Evolutionary conservation across 2,797 vertebrate genomes (phyloP), one percentile per base, ranked within the genome.

Genomic region (Tiaroga cobitis): DNA sequence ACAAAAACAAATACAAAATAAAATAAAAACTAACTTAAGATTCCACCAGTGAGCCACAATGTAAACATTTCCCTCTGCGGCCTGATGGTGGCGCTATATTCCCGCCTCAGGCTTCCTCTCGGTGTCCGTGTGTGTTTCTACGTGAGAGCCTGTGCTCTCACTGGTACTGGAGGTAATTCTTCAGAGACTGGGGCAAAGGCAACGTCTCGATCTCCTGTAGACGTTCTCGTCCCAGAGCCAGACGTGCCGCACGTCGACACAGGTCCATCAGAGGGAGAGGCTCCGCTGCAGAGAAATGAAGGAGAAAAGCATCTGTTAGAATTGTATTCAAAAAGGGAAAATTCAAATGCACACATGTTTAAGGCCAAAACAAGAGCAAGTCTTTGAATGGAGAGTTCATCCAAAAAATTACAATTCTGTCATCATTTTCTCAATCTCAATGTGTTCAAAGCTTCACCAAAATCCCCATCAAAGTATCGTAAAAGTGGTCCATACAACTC

Each of bases 121-220:
- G 69, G 26, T 54, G 49, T 81, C 39, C 32, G 21, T 85, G 80
- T 86, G 80, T 76, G 3, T 85, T 81, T 73, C 74, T 70, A 82
- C 80, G 59, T 70, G 65, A 51, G 80, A 24, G 79, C 74, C 68
- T 63, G 81, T 10, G 87, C 88, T 80, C 86, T 96, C 94, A 99
- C 93, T 99, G 97, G 95, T 99, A 99, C 88, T 99, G 98, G 95
- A 99, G 97, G 95, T 99, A 99, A 96, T 97, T 97, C 93, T 99
- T 99, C 91, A 99, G 96, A 88, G 98, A 97, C 89, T 97, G 97
- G 88, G 98, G 98, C 93, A 99, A 95, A 88, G 98, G 98, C 93
- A 99, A 96, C 85, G 93, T 92, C 90, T 97, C 93, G 86, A 99
- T 98, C 93, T 98, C 97, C 89, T 93, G 96, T 84, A 99, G 95